Base-by-base conservation (phyloP, 2,888 invertebrate species). In the Lottia gigantea region DNA sequence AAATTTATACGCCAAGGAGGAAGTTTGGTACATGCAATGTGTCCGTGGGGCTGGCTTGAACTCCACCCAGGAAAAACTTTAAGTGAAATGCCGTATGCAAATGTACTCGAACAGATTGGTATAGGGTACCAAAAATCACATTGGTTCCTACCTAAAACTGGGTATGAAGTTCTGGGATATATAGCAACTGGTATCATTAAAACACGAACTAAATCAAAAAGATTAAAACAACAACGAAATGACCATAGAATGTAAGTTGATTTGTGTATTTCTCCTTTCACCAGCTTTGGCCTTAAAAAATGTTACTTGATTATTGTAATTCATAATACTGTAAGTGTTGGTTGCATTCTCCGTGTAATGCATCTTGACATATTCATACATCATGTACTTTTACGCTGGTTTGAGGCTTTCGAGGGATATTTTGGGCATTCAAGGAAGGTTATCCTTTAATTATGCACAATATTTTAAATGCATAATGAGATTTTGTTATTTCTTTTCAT, bases 41-140 rank as follows among this genome's bases (percentile, higher is more conserved):
- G 55, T 55, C 55, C 55, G 11, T 55, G 55, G 55, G 55, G 55
- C 11, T 55, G 55, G 55, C 55, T 55, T 12, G 55, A 55, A 55
- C 55, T 55, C 23, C 55, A 55, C 19, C 23, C 55, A 55, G 55
- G 55, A 55, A 55, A 14, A 23, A 55, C 55, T 19, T 23, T 55
- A 23, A 55, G 23, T 23, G 55, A 55, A 11, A 55, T 55, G 55
- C 55, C 55, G 11, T 55, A 55, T 55, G 55, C 55, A 3, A 23
- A 23, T 23, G 55, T 23, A 2, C 14, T 55, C 19, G 55, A 55
- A 1, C 19, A 23, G 55, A 55, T 55, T 23, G 55, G 55, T 19
- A 55, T 55, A 19, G 23, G 55, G 3, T 55, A 55, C 23, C 55
- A 55, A 14, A 55, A 55, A 23, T 55, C 55, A 23, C 55, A 55